Percentiles rank a stretch among this genome's conserved stretches.
Evolutionary conservation across 2,113 vertebrate genomes (phyloP).

Genomic region (Danio rerio): GRCz12tu NC_133196.1:35602001-35602500

Average conservation of each 20-base stretch:
- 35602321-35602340: no score
- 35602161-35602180: neutral
- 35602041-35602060: neutral
- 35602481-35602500: no score
- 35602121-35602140: slow-evolving; percentile 1
- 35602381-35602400: no score
- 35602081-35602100: neutral
- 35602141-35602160: slow-evolving; percentile 12
- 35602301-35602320: no score
- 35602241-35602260: neutral
- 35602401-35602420: no score
- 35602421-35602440: no score
- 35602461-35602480: no score
- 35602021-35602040: neutral
- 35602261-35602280: neutral
- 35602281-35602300: no score
- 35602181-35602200: slow-evolving; percentile 11
- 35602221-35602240: neutral
- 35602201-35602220: neutral
- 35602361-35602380: no score
- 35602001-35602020: neutral
- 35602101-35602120: neutral
- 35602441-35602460: no score
- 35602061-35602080: slow-evolving; percentile 8
- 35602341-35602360: no score